These are phyloP conservation scores for Manacus vitellinus DNA, from an alignment of 2,113 vertebrate genomes.

Conservation along the genomic window DNA sequence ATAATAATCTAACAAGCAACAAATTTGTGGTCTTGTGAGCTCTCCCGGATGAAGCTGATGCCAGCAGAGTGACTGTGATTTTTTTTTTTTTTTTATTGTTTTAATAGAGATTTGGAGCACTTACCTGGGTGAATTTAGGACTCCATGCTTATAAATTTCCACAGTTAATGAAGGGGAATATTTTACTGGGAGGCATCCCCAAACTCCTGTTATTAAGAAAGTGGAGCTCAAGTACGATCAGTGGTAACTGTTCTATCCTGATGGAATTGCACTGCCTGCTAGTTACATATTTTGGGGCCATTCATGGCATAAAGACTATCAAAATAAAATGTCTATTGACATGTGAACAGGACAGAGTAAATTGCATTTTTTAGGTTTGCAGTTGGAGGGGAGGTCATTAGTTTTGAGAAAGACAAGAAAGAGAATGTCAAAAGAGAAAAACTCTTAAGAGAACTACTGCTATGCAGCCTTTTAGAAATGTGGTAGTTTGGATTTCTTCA, in stretches of 20 bases:
- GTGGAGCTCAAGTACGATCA: neutral
- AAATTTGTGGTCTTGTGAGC: neutral
- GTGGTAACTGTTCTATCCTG: neutral
- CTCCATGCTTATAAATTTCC: neutral
- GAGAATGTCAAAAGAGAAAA: neutral
- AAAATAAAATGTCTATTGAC: neutral
- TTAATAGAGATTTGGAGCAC: neutral
- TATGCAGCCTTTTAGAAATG: neutral
- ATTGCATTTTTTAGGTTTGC: neutral
- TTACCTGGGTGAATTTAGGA: neutral
- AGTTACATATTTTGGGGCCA: neutral
- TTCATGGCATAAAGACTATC: neutral
- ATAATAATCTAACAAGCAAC: neutral
- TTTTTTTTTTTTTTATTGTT: neutral
- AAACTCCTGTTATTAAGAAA: neutral
- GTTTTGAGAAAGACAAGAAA: neutral
- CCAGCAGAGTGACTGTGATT: neutral
- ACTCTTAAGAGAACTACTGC: neutral
- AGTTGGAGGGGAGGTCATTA: neutral
- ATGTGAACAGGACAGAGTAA: neutral
- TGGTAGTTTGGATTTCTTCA: neutral
- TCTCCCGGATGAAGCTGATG: neutral
- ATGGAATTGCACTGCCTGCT: neutral
- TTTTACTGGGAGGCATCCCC: neutral
- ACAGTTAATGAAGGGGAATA: neutral